Percentiles rank a stretch among this genome's conserved stretches.
Evolutionary conservation across 2,797 vertebrate genomes (phyloP).

Genomic region (Spinus olivaceus): DNA sequence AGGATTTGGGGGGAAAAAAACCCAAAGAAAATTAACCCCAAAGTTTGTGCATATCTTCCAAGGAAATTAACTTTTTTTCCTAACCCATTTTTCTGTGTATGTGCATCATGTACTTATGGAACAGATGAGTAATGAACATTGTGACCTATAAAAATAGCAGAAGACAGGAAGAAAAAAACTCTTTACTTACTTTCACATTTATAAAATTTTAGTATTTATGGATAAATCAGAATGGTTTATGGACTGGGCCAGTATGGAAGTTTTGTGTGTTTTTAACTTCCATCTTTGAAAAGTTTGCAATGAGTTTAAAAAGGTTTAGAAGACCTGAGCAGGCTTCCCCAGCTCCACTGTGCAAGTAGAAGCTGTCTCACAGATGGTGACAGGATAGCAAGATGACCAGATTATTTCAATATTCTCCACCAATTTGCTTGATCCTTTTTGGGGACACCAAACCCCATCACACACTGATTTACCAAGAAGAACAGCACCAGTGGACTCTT

Average conservation of each 20-base stretch:
- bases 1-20: neutral
- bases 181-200: neutral
- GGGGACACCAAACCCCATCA: neutral
- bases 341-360: neutral
- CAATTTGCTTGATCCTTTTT: neutral
- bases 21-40: neutral
- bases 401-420: neutral
- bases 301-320: neutral
- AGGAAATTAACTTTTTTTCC: neutral
- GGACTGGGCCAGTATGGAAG: neutral
- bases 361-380: rapidly evolving
- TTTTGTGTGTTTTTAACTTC: neutral
- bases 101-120: neutral
- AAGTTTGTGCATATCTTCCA: neutral
- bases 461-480: neutral
- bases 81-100: neutral
- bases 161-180: neutral
- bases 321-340: neutral
- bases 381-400: neutral
- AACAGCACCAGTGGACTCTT: neutral
- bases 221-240: neutral
- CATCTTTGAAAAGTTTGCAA: neutral
- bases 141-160: neutral
- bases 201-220: neutral
- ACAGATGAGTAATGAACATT: neutral